These are phyloP conservation scores for Metopia argyrocephala DNA, from an alignment of 2,888 invertebrate genomes.

Conservation along the genomic window DNA sequence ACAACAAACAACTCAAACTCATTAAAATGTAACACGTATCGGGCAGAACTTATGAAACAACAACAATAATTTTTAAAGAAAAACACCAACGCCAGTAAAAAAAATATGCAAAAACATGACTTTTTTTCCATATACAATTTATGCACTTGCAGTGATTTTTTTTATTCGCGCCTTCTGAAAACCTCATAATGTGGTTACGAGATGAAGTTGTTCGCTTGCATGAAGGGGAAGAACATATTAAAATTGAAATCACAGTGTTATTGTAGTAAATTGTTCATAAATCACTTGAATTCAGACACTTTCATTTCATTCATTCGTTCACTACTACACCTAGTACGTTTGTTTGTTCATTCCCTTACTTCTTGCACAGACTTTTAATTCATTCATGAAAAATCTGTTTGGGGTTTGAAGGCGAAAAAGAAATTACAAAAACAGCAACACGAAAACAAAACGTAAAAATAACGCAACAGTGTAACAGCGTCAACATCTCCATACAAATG, in stretches of 20 bases:
- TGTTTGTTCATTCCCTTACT: slow-evolving; percentile 17
- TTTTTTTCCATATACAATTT: background rate
- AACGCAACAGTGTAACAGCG: background rate
- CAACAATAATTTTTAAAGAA: slow-evolving; percentile 9
- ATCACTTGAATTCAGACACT: slow-evolving; percentile 60
- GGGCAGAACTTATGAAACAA: slow-evolving; percentile 53
- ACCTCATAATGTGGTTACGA: slow-evolving; percentile 28
- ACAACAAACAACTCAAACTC: slow-evolving; percentile 56
- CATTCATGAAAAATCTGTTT: slow-evolving; percentile 61
- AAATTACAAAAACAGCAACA: background rate
- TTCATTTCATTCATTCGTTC: slow-evolving; percentile 55
- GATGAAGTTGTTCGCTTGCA: background rate
- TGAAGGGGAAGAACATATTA: slow-evolving; percentile 1
- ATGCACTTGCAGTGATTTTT: background rate
- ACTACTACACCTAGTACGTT: background rate
- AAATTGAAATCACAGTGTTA: slow-evolving; percentile 53
- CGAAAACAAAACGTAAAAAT: background rate
- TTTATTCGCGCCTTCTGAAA: background rate
- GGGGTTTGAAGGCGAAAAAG: slow-evolving; percentile 26
- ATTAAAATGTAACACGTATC: slow-evolving; percentile 63
- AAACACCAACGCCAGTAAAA: background rate
- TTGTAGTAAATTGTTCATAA: slow-evolving; percentile 62
- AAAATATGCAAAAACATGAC: background rate
- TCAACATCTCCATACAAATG: slow-evolving; percentile 41
- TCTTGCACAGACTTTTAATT: slow-evolving; percentile 45